Conservation (phyloP, 1,140 invertebrate species). For the Musca vetustissima region DNA sequence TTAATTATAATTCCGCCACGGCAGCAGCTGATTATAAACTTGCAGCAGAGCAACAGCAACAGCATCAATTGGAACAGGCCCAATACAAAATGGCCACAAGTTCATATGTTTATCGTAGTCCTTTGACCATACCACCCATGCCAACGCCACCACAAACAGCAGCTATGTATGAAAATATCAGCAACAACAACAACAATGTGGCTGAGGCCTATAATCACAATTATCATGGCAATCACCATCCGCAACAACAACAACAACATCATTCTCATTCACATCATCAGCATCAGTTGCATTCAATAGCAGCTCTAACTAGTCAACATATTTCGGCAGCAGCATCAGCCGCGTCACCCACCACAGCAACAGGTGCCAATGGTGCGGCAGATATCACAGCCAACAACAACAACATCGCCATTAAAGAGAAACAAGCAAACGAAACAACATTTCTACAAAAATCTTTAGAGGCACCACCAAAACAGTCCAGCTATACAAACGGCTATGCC, state of each 20-base stretch:
- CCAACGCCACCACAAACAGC: neutral
- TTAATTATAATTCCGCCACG: constrained; percentile 28
- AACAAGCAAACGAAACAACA: constrained; percentile 1
- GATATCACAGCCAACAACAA: neutral
- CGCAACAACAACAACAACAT: constrained; percentile 22
- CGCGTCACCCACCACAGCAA: constrained; percentile 46
- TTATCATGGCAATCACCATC: neutral
- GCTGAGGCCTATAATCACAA: neutral
- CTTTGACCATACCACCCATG: constrained; percentile 45
- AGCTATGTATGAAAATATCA: constrained; percentile 26
- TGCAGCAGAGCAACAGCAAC: constrained; percentile 31
- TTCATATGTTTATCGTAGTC: constrained; percentile 48
- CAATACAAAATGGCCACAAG: constrained; percentile 45
- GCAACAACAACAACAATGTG: constrained; percentile 21
- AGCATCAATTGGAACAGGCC: constrained; percentile 21
- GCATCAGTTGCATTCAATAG: neutral
- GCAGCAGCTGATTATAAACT: constrained; percentile 37
- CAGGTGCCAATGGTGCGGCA: constrained; percentile 40
- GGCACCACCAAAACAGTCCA: neutral
- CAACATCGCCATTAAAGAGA: neutral
- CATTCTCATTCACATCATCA: constrained; percentile 27
- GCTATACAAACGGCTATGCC: constrained; percentile 14
- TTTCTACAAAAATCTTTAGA: constrained; percentile 23
- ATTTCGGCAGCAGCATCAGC: neutral
- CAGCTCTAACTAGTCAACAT: neutral